Evolutionary conservation across 2,797 vertebrate genomes (phyloP).

Genomic region (Falco biarmicus): DNA sequence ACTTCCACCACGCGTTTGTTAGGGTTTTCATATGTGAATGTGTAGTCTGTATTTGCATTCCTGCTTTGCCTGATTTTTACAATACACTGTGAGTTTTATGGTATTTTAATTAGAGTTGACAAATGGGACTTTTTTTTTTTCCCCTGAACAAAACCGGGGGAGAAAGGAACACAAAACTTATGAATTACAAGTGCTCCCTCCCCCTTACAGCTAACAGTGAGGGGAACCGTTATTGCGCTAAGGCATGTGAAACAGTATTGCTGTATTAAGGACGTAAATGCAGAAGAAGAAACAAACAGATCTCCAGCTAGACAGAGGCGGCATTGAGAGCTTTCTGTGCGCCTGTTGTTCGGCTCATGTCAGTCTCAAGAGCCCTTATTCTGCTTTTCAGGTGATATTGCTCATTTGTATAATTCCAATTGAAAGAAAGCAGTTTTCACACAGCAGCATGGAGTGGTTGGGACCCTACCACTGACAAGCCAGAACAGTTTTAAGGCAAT

Average conservation of each 20-base stretch:
- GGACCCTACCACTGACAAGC: background rate
- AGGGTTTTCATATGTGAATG: background rate
- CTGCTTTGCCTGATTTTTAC: background rate
- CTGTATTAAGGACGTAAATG: background rate
- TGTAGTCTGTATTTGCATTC: background rate
- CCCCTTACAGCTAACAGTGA: background rate
- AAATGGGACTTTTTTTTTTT: background rate
- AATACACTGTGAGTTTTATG: background rate
- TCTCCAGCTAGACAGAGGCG: background rate
- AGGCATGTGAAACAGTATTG: background rate
- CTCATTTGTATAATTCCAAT: background rate
- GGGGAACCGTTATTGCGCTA: background rate
- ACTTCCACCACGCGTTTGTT: background rate
- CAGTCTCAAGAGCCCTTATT: background rate
- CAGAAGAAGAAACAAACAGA: background rate
- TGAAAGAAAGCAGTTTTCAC: constrained; percentile 1
- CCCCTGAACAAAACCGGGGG: background rate
- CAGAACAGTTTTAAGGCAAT: background rate
- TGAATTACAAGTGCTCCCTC: background rate
- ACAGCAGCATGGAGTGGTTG: background rate
- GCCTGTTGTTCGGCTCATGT: background rate
- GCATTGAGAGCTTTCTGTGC: background rate
- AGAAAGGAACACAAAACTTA: background rate
- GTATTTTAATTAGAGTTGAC: background rate
- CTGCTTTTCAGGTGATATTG: background rate